A percentile compares a stretch with the other conserved stretches of the same genome.
phyloP scores from a whole-genome alignment of 2,797 vertebrate genomes.

The Siniperca obscura region DNA sequence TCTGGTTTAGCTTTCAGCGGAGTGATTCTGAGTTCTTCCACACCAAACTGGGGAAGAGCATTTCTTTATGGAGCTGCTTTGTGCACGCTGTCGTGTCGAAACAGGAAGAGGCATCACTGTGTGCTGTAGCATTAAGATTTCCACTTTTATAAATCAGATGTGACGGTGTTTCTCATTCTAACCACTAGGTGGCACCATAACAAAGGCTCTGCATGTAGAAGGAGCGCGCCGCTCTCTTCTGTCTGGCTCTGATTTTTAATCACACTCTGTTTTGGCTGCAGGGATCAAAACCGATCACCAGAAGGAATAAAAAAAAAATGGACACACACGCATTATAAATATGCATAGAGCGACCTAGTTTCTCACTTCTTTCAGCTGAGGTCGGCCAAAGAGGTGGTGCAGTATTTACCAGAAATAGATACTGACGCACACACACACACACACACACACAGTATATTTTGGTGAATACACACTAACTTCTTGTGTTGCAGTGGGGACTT shows the following conservation, averaged over 20 bases:
- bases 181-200: constrained; percentile 57
- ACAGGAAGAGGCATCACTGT: too few species aligned
- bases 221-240: neutral
- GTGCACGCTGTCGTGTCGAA: too few species aligned
- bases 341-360: constrained; percentile 45
- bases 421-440: constrained; percentile 2
- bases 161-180: neutral
- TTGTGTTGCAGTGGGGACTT: neutral
- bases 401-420: neutral
- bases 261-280: constrained; percentile 33
- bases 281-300: constrained; percentile 27
- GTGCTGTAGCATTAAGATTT: too few species aligned
- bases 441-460: constrained; percentile 1
- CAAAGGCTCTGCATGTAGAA: constrained; percentile 9
- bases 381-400: constrained; percentile 16
- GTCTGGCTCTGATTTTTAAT: constrained; percentile 44
- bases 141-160: too few species aligned
- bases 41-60: too few species aligned
- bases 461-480: neutral
- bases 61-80: too few species aligned
- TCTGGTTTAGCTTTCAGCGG: too few species aligned
- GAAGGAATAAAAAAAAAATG: neutral
- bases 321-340: constrained; percentile 32
- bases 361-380: constrained; percentile 20
- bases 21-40: too few species aligned